Percentiles rank a stretch among this genome's conserved stretches.
These are phyloP conservation scores for Sterna hirundo DNA, from an alignment of 2,113 vertebrate genomes.

Conservation along the genomic window DNA sequence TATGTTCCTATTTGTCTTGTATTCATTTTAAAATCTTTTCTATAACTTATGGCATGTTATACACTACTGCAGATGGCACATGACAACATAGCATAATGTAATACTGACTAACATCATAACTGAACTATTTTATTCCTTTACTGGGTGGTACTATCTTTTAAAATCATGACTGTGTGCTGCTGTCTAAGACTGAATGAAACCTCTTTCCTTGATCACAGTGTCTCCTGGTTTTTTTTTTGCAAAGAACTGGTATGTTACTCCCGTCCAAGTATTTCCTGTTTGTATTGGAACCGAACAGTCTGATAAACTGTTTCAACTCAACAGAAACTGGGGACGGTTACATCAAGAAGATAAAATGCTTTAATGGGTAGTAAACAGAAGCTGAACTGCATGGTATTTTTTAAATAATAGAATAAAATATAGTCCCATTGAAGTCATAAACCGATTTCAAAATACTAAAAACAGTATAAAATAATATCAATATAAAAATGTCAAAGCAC, in stretches of 20 bases:
- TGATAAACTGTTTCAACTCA: slow-evolving; percentile 22
- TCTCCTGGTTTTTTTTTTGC: background rate
- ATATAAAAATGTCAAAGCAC: background rate
- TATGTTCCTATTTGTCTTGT: background rate
- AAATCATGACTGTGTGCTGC: background rate
- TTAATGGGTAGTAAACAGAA: background rate
- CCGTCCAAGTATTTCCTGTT: slow-evolving; percentile 39
- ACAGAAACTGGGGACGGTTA: background rate
- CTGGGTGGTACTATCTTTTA: background rate
- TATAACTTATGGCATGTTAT: background rate
- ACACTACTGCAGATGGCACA: background rate
- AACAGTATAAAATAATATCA: background rate
- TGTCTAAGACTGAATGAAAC: background rate
- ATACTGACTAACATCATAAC: background rate
- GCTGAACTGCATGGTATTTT: background rate
- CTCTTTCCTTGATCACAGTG: background rate
- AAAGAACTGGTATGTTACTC: background rate
- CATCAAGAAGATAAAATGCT: background rate
- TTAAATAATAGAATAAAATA: background rate
- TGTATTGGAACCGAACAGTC: background rate
- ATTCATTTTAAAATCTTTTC: background rate
- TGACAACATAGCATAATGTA: background rate
- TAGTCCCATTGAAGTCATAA: background rate
- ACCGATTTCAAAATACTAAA: background rate
- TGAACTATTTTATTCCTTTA: background rate